Base-by-base conservation (phyloP, 2,888 invertebrate species). In the Digitonthophagus gazella region DNA sequence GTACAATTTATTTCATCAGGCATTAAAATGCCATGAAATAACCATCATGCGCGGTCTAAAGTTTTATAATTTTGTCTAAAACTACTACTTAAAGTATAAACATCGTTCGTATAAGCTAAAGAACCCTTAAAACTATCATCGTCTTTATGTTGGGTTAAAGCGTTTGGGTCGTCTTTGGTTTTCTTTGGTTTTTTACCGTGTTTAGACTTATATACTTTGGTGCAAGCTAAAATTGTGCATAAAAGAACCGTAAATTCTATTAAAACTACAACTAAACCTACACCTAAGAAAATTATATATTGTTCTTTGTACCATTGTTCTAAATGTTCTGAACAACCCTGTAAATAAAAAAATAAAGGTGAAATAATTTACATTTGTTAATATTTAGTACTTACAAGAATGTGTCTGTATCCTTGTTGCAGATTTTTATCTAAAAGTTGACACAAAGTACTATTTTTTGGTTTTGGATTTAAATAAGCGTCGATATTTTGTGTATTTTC, bases 281-380 rank as follows among this genome's bases (percentile, higher is more conserved):
- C 86, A 2, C 86, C 85, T 76, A 93, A 84, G 74, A 93, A 87
- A 54, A 91, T 83, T 19, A 90, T 80, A 75, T 91, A 92, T 74
- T 93, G 93, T 70, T 91, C 87, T 68, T 91, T 87, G 77, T 91
- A 91, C 93, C 93, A 93, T 70, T 87, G 86, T 80, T 93, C 91
- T 67, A 93, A 81, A 79, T 86, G 86, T 22, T 84, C 85, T 58
- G 90, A 82, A 74, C 93, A 93, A 44, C 73, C 72, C 73, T 74
- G 58, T 15, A 71, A 71, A 67, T 72, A 68, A 65, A 67, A 56
- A 66, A 54, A 3, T 22, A 3, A 3, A 11, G 18, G n/a, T 18
- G 16, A 11, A 55, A 66, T 1, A 15, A n/a, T n/a, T 57, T 5
- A 57, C 3, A 57, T 57, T 57, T 57, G 11, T n/a, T 57, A 15